These are phyloP conservation scores for Sarcophaga rosellei DNA, from an alignment of 2,888 invertebrate genomes.

Conservation along the genomic window DNA sequence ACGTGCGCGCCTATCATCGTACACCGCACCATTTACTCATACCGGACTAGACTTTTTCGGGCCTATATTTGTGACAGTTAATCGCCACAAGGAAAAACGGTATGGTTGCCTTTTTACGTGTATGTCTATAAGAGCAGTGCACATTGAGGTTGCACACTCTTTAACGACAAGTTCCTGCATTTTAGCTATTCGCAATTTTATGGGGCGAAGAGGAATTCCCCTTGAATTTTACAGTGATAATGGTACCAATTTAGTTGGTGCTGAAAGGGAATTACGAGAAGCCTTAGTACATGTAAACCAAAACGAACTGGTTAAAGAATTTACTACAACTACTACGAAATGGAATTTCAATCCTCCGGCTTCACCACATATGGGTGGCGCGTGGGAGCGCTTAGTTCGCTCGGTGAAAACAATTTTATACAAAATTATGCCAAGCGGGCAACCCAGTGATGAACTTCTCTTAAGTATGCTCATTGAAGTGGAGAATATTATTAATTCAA, in stretches of 20 bases:
- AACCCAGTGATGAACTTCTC: slow-evolving; percentile 67
- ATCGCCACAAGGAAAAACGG: slow-evolving; percentile 34
- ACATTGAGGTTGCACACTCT: too few species aligned
- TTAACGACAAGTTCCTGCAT: slow-evolving; percentile 27
- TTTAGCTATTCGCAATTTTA: slow-evolving; percentile 27
- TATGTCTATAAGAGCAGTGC: slow-evolving; percentile 3
- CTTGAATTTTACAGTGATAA: slow-evolving; percentile 43
- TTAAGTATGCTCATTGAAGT: too few species aligned
- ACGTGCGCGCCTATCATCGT: slow-evolving; percentile 4
- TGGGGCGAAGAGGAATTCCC: slow-evolving; percentile 21
- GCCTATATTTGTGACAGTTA: slow-evolving; percentile 32
- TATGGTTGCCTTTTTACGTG: slow-evolving; percentile 62
- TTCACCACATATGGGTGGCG: slow-evolving; percentile 53
- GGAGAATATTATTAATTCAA: too few species aligned
- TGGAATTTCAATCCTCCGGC: slow-evolving; percentile 42
- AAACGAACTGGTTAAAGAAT: slow-evolving; percentile 1
- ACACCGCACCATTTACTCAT: slow-evolving; percentile 31
- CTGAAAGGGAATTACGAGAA: slow-evolving; percentile 34
- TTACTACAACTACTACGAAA: slow-evolving; percentile 11
- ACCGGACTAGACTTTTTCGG: slow-evolving; percentile 32
- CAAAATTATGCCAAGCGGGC: background rate
- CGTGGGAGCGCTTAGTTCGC: slow-evolving; percentile 47
- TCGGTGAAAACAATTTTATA: too few species aligned
- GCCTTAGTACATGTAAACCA: slow-evolving; percentile 11
- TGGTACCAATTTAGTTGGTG: slow-evolving; percentile 30